phyloP scores from a whole-genome alignment of 2,888 invertebrate genomes.

The Ichneumon xanthorius region DNA sequence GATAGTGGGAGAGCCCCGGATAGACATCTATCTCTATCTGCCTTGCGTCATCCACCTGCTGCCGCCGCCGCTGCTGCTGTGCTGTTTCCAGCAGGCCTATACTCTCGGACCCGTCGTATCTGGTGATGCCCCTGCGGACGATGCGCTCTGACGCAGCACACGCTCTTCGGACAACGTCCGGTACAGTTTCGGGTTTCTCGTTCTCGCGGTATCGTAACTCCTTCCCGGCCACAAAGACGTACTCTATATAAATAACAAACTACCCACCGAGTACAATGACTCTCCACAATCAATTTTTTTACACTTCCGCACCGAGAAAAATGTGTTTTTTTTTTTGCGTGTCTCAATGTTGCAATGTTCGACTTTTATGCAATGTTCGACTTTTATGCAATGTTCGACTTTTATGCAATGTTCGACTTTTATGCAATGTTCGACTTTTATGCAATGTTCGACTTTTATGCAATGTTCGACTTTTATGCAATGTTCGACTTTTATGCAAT shows the following conservation, averaged over 20 bases:
- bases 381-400: too few relatives aligned
- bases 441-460: too few relatives aligned
- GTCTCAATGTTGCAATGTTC: too few relatives aligned
- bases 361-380: too few relatives aligned
- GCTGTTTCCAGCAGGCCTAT: constrained; percentile 29
- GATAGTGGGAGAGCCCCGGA: constrained; percentile 61
- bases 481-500: too few relatives aligned
- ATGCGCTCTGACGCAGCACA: constrained; percentile 50
- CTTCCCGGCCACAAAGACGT: not conserved
- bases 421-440: too few relatives aligned
- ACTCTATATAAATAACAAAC: not conserved
- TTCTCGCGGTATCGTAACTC: constrained; percentile 39
- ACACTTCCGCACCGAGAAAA: not conserved
- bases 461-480: too few relatives aligned
- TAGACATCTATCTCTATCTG: constrained; percentile 63
- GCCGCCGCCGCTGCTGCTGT: constrained; percentile 55
- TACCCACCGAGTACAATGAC: not conserved
- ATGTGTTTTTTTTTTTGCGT: not conserved
- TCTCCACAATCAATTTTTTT: constrained; percentile 1
- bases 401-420: too few relatives aligned
- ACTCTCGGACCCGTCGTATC: constrained; percentile 35
- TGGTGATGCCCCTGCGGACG: constrained; percentile 46
- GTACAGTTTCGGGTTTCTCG: constrained; percentile 67
- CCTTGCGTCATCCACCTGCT: constrained; percentile 73
- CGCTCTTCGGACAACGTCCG: constrained; percentile 49